Percentiles rank a stretch among this genome's conserved stretches.
Conservation (phyloP, 2,113 vertebrate species). For the Ascaphus truei region DNA sequence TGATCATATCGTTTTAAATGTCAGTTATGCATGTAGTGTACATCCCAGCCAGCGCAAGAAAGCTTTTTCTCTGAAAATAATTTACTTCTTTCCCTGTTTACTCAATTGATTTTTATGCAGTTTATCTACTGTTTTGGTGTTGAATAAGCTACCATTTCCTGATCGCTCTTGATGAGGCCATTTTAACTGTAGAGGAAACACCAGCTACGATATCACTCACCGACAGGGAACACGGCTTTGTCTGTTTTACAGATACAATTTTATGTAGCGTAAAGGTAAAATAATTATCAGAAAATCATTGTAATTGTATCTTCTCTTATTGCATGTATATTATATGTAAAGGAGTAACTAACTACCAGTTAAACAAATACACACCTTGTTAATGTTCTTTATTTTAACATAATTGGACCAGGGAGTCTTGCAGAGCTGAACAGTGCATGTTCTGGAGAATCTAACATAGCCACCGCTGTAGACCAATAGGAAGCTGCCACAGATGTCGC, state of each 20-base stretch:
- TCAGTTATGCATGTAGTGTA: background rate
- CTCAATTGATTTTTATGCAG: background rate
- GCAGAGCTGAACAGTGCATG: no score
- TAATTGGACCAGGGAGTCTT: no score
- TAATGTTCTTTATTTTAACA: no score
- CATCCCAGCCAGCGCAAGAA: background rate
- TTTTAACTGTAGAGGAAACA: background rate
- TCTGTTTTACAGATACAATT: background rate
- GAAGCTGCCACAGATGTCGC: no score
- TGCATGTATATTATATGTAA: background rate
- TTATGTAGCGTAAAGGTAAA: slow-evolving; percentile 14
- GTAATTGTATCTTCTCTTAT: slow-evolving; percentile 11
- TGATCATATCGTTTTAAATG: background rate
- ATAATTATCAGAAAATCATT: slow-evolving; percentile 22
- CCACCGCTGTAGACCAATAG: no score
- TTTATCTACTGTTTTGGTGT: background rate
- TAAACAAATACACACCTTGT: slow-evolving; percentile 23
- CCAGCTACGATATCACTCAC: background rate
- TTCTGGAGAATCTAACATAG: no score
- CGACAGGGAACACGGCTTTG: background rate
- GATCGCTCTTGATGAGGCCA: background rate
- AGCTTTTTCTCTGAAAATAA: background rate
- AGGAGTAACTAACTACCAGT: slow-evolving; percentile 8
- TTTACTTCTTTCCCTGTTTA: background rate
- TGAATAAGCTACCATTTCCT: background rate